phyloP scores from a whole-genome alignment of 2,113 vertebrate genomes.

The Psittacus erithacus region DNA sequence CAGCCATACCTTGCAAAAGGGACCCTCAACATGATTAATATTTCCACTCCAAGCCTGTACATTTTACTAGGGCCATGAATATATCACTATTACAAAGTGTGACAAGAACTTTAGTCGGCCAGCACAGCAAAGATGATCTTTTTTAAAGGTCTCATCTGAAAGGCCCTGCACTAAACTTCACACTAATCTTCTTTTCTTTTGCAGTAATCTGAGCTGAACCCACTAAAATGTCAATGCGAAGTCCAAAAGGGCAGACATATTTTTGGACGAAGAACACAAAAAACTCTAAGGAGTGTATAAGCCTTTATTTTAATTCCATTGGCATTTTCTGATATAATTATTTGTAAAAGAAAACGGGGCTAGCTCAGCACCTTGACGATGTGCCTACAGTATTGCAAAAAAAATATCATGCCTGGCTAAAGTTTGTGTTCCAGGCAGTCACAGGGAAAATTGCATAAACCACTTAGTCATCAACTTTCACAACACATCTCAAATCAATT shows the following conservation, averaged over 20 bases:
- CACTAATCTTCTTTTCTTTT: neutral
- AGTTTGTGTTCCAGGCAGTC: neutral
- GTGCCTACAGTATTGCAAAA: rapidly evolving
- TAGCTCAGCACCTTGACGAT: neutral
- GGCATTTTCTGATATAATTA: neutral
- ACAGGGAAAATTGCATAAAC: neutral
- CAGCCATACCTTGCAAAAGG: neutral
- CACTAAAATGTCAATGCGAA: neutral
- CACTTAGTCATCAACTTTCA: neutral
- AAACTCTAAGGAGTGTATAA: neutral
- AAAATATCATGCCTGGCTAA: neutral
- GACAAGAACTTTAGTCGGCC: neutral
- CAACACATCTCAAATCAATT: neutral
- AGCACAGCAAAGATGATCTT: neutral
- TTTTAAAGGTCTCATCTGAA: constrained; percentile 29
- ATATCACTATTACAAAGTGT: neutral
- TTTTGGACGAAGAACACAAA: neutral
- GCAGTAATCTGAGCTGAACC: neutral
- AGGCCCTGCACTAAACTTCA: neutral
- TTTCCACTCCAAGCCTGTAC: neutral
- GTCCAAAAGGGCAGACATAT: neutral
- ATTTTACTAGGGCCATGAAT: neutral
- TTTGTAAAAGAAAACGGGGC: rapidly evolving
- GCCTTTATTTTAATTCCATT: neutral
- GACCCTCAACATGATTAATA: rapidly evolving